Percentiles rank a stretch among this genome's conserved stretches.
Conservation (phyloP, 2,113 vertebrate species). For the Mandrillus leucophaeus region DNA sequence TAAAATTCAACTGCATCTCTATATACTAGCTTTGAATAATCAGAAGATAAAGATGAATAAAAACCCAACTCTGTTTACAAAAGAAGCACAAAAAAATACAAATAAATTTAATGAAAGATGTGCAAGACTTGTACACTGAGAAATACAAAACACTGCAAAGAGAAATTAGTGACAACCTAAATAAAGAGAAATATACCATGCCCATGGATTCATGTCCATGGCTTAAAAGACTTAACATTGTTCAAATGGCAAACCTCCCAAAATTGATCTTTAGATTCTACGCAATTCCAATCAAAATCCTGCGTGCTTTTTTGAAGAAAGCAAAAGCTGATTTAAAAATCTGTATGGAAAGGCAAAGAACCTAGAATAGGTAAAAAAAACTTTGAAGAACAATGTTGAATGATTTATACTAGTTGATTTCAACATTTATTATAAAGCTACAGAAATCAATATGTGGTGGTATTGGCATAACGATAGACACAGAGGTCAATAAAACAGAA, state of each 20-base stretch:
- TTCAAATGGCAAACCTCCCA: not conserved
- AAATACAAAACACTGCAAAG: not conserved
- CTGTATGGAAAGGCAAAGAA: not conserved
- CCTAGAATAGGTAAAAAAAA: not conserved
- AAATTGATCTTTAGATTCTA: conserved; percentile 15
- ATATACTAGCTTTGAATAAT: not conserved
- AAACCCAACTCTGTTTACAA: not conserved
- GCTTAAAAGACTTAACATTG: not conserved
- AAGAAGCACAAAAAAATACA: not conserved
- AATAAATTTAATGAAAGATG: not conserved
- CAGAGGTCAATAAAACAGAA: not conserved
- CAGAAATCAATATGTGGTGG: not conserved
- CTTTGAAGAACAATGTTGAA: not conserved
- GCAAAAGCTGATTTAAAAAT: not conserved
- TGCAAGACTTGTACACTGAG: not conserved
- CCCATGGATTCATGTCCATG: not conserved
- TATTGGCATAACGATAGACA: not conserved
- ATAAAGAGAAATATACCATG: not conserved
- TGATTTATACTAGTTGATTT: not conserved
- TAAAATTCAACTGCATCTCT: not conserved
- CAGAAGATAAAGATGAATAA: not conserved
- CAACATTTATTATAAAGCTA: not conserved
- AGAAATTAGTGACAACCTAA: not conserved
- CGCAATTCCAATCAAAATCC: not conserved
- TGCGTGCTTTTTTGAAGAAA: not conserved